Percentiles rank a stretch among this genome's conserved stretches.
phyloP scores from a whole-genome alignment of 2,113 vertebrate genomes.

The Leptosomus discolor region DNA sequence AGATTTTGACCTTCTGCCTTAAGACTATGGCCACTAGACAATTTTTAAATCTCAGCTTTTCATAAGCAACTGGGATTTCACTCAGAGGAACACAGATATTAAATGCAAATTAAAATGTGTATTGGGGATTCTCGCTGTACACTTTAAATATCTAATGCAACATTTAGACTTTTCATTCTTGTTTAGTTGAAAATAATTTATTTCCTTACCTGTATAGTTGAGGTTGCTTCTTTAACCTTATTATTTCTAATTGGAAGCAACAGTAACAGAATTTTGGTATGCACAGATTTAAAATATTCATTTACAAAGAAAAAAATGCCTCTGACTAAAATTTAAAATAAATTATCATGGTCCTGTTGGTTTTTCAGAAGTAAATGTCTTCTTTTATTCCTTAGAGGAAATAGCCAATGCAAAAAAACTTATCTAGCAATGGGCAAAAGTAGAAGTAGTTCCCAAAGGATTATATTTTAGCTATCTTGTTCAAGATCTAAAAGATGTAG shows the following conservation, averaged over 20 bases:
- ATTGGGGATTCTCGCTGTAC: conserved; percentile 16
- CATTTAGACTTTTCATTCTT: conserved; percentile 11
- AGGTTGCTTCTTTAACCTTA: background rate
- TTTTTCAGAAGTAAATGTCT: background rate
- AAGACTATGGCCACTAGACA: background rate
- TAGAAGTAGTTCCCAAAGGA: background rate
- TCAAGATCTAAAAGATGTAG: background rate
- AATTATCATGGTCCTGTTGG: background rate
- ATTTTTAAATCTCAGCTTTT: conserved; percentile 31
- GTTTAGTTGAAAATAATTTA: background rate
- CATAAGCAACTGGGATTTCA: background rate
- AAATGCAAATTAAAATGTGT: conserved; percentile 15
- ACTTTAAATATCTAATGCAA: conserved; percentile 8
- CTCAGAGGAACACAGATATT: conserved; percentile 12
- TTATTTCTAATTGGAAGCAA: background rate
- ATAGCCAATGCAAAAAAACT: background rate
- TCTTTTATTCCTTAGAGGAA: background rate
- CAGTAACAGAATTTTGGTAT: background rate
- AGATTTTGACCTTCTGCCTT: background rate
- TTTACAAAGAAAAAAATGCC: background rate
- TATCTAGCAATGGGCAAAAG: background rate
- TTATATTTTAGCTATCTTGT: background rate
- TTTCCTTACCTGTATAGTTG: background rate
- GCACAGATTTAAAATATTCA: background rate
- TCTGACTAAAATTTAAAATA: background rate